These are phyloP conservation scores for Parochlus steinenii DNA, from an alignment of 2,888 invertebrate genomes.

Conservation along the genomic window DNA sequence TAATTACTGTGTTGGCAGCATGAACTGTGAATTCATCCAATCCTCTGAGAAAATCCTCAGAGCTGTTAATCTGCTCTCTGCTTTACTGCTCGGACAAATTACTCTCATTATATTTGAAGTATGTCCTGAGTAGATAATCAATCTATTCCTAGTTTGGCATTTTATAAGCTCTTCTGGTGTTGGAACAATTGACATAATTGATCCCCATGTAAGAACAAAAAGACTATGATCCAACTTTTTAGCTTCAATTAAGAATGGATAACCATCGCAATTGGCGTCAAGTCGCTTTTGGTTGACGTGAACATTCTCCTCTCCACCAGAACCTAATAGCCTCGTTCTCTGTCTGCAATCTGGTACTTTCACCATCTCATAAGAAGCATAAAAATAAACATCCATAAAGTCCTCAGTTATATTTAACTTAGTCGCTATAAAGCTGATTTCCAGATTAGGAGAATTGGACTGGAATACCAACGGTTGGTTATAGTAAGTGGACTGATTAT, in stretches of 20 bases:
- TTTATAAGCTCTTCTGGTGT: constrained; percentile 42
- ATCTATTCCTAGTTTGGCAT: constrained; percentile 61
- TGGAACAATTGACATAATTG: constrained; percentile 47
- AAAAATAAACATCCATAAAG: constrained; percentile 64
- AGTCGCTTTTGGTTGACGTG: constrained; percentile 43
- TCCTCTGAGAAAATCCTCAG: constrained; percentile 68
- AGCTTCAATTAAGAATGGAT: constrained; percentile 64
- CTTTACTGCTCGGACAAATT: constrained; percentile 44
- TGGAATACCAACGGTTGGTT: constrained; percentile 44
- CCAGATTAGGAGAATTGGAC: constrained; percentile 50
- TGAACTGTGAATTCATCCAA: constrained; percentile 36
- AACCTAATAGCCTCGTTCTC: constrained; percentile 42
- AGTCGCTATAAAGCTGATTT: constrained; percentile 58
- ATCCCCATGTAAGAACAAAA: constrained; percentile 70
- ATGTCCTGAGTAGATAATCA: constrained; percentile 64
- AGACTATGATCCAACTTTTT: constrained; percentile 63
- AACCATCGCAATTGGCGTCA: constrained; percentile 28
- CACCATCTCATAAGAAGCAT: constrained; percentile 50
- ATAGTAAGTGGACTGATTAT: constrained; percentile 43
- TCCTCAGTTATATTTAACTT: constrained; percentile 63
- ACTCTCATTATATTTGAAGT: constrained; percentile 38
- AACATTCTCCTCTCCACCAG: constrained; percentile 48
- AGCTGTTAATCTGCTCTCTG: constrained; percentile 28
- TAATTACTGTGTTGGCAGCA: constrained; percentile 41
- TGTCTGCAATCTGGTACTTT: constrained; percentile 46